A percentile compares a stretch with the other conserved stretches of the same genome.
phyloP scores from a whole-genome alignment of 1,140 invertebrate species.

The Drosophila mauritiana region DNA sequence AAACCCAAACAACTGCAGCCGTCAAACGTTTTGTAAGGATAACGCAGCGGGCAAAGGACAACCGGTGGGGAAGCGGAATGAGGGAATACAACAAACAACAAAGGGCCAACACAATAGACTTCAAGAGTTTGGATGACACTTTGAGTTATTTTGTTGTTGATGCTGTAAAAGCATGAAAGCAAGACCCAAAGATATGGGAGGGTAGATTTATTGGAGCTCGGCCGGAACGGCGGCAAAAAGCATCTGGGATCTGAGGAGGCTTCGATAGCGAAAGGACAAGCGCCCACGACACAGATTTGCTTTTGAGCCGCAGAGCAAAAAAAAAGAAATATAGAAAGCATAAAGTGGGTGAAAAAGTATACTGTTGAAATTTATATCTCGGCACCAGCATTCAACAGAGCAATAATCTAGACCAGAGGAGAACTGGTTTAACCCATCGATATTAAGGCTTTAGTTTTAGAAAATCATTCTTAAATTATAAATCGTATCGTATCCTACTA shows the following conservation, averaged over 20 bases:
- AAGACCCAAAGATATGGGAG: constrained; percentile 66
- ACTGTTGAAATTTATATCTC: constrained; percentile 61
- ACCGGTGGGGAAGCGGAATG: neutral
- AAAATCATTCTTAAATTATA: too few relatives aligned
- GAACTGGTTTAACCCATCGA: constrained; percentile 10
- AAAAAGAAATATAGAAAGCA: constrained; percentile 15
- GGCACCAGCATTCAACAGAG: constrained; percentile 42
- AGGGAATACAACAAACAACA: constrained; percentile 48
- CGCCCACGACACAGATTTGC: constrained; percentile 58
- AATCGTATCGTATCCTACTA: too few relatives aligned
- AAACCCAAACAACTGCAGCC: constrained; percentile 59
- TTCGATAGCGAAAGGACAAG: constrained; percentile 63
- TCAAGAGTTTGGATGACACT: constrained; percentile 80
- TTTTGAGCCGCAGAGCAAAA: constrained; percentile 25
- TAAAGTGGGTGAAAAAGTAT: constrained; percentile 41
- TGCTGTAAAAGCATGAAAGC: constrained; percentile 65
- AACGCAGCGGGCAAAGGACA: constrained; percentile 36
- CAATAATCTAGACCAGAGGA: constrained; percentile 22
- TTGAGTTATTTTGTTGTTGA: constrained; percentile 81
- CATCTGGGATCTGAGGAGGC: constrained; percentile 6
- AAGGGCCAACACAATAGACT: constrained; percentile 75
- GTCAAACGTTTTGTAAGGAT: constrained; percentile 72
- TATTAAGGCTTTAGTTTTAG: too few relatives aligned
- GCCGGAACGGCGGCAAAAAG: constrained; percentile 31
- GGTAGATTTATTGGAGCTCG: constrained; percentile 71